Base-by-base conservation (phyloP, 1,140 invertebrate genomes). In the Ganaspis sp. region DNA sequence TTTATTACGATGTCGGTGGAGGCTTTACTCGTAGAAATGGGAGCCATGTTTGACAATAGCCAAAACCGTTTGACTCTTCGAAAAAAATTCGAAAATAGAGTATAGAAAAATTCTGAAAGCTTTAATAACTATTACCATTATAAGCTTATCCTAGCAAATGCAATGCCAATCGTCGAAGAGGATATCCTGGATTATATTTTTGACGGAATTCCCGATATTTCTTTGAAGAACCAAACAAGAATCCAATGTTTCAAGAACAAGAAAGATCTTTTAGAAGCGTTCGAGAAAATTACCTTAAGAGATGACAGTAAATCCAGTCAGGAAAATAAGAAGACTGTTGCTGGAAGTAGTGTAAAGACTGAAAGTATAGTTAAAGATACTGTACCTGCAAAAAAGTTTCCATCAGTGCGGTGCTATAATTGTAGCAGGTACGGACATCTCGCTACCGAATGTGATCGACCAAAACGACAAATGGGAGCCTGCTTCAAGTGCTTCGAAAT, bases 91-190 rank as follows among this genome's bases (percentile, higher is more conserved):
- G 75, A 80, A 64, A 40, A 9, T 29, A 23, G 75, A 19, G 70
- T 21, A 0, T 76, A 75, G 75, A 54, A 69, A 26, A 23, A 4
- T 82, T 82, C 38, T n/a, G n/a, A n/a, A n/a, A n/a, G n/a, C n/a
- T n/a, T n/a, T 76, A 17, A 76, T 72, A 8, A n/a, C n/a, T n/a
- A n/a, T n/a, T n/a, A n/a, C n/a, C n/a, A n/a, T n/a, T n/a, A n/a
- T n/a, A n/a, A n/a, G n/a, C n/a, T n/a, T n/a, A n/a, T n/a, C n/a
- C n/a, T n/a, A n/a, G n/a, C n/a, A n/a, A n/a, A n/a, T n/a, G n/a
- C n/a, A n/a, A n/a, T n/a, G n/a, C n/a, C n/a, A n/a, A n/a, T n/a
- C n/a, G n/a, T n/a, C n/a, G n/a, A n/a, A n/a, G n/a, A n/a, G n/a
- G n/a, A n/a, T n/a, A n/a, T n/a, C n/a, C n/a, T n/a, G n/a, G n/a